phyloP scores from a whole-genome alignment of 2,113 vertebrate species.

The Leucopternis melanops region DNA sequence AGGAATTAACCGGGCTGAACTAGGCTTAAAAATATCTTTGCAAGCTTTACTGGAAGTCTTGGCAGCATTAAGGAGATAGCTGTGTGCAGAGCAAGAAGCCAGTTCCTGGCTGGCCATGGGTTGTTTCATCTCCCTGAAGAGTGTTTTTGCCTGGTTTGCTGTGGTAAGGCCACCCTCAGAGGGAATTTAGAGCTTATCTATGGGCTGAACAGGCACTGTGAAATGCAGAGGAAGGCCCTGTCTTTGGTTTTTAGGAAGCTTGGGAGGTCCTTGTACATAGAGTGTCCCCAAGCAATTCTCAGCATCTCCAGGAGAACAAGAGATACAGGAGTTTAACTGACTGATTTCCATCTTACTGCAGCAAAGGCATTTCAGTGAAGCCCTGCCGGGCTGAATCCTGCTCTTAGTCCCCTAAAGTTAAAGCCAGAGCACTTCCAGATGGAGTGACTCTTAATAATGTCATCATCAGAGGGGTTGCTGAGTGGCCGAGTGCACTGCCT shows the following conservation, averaged over 20 bases:
- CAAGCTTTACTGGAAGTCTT: constrained; percentile 35
- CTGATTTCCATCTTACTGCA: background rate
- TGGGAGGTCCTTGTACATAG: background rate
- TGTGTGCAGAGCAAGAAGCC: background rate
- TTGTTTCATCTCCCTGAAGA: background rate
- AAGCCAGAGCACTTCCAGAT: background rate
- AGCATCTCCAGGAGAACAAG: background rate
- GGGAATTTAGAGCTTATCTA: constrained; percentile 8
- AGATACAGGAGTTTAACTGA: background rate
- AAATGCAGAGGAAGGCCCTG: background rate
- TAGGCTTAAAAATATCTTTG: constrained; percentile 58
- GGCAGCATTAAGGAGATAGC: constrained; percentile 26
- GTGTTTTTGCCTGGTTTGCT: background rate
- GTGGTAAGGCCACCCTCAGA: background rate
- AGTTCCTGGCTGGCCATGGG: background rate
- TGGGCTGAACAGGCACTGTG: background rate
- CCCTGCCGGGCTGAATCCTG: background rate
- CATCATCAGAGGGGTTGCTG: background rate
- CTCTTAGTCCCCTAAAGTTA: background rate
- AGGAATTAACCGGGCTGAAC: constrained; percentile 51
- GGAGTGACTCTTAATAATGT: background rate
- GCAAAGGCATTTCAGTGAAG: background rate
- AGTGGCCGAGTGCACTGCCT: background rate
- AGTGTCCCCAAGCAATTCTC: background rate
- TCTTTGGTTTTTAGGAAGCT: background rate